Conservation (phyloP, 2,797 vertebrate genomes). For the Pseudochirops corinnae region DNA sequence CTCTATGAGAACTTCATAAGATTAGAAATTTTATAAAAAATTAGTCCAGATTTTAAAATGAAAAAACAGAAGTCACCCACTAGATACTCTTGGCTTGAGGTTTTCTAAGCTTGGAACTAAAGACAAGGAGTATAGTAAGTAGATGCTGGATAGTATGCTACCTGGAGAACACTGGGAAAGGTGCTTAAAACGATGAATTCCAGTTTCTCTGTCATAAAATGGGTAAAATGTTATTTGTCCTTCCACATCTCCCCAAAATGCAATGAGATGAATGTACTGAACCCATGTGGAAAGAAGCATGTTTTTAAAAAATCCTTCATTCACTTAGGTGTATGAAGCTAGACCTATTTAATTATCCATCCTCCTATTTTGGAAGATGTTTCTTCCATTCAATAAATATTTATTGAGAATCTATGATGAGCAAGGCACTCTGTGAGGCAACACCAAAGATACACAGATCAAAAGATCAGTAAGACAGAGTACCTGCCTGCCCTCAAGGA, state of each 20-base stretch:
- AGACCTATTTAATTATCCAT: not conserved
- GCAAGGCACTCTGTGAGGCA: not conserved
- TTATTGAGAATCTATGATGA: not conserved
- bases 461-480: not conserved
- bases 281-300: slow-evolving; percentile 5
- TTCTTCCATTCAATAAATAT: not conserved
- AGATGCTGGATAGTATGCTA: slow-evolving; percentile 12
- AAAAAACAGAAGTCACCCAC: slow-evolving; percentile 40
- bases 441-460: not conserved
- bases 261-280: not conserved
- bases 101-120: slow-evolving; percentile 39
- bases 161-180: slow-evolving; percentile 11
- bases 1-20: slow-evolving; percentile 49
- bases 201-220: not conserved
- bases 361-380: not conserved
- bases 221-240: slow-evolving; percentile 21
- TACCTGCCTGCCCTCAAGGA: not conserved
- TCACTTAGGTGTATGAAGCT: not conserved
- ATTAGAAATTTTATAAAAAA: slow-evolving; percentile 47
- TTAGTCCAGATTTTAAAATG: slow-evolving; percentile 41
- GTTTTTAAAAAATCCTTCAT: not conserved
- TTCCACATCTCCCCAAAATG: not conserved
- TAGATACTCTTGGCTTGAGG: slow-evolving; percentile 38
- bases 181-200: not conserved
- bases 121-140: slow-evolving; percentile 14